phyloP scores from a whole-genome alignment of 64 coral and sea anemone genomes.

The Porites lutea region DNA sequence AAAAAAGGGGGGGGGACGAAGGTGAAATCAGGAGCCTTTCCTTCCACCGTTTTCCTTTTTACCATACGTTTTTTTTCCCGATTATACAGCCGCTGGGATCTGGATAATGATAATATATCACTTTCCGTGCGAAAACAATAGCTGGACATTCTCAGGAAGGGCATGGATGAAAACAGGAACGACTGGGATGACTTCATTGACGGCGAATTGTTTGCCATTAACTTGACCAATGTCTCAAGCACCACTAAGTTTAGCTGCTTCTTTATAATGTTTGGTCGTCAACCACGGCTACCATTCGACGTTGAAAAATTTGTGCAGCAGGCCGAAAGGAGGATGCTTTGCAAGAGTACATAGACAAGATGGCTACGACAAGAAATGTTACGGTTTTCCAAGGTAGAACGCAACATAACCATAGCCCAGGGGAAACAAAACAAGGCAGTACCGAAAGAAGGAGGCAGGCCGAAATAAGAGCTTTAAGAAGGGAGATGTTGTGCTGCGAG shows the following conservation, averaged over 20 bases:
- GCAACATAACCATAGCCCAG: conserved; percentile 70
- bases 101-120: too few relatives aligned
- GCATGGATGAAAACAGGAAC: conserved; percentile 54
- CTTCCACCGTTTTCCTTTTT: too few relatives aligned
- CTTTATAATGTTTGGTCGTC: conserved; percentile 60
- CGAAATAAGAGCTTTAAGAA: conserved; percentile 32
- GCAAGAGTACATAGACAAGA: background rate
- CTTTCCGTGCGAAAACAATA: background rate
- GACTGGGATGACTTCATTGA: conserved; percentile 75
- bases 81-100: too few relatives aligned
- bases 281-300: conserved; percentile 55
- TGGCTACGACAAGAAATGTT: conserved; percentile 25
- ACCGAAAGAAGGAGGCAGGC: conserved; percentile 49
- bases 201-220: conserved; percentile 61
- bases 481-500: conserved; percentile 57
- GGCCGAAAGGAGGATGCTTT: background rate
- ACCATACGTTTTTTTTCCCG: too few relatives aligned
- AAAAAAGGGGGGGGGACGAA: too few relatives aligned
- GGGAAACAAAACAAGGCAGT: conserved; percentile 54
- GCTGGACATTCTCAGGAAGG: conserved; percentile 73
- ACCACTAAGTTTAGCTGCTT: conserved; percentile 66
- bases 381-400: conserved; percentile 38
- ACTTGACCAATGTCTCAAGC: conserved; percentile 46
- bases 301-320: background rate
- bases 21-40: too few relatives aligned